Evolutionary conservation across 2,797 vertebrate species (phyloP), one percentile per base, ranked within the genome.

Genomic region (Halcyon chelicuti): DNA sequence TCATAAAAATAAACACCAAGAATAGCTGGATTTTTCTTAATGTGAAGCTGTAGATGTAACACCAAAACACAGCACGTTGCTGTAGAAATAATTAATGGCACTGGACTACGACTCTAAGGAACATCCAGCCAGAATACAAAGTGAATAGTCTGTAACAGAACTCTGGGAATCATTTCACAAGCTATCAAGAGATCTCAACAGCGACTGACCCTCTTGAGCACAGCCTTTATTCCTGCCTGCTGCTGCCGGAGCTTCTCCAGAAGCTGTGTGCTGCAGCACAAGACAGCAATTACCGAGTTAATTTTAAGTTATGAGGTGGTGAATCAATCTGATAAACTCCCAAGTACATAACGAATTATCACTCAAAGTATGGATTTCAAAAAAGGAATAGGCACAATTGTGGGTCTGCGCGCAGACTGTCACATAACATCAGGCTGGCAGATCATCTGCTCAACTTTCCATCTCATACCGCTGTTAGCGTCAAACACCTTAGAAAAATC

Each of bases 71-170:
- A 60, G 42, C 66, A 26, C 20, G 29, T 31, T 70, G 51, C 66
- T 78, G 55, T 5, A 62, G 85, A 78, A 94, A 81, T 93, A 93
- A 96, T 87, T 75, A 94, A 91, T n/a, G 83, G 79, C 79, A 79
- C 40, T 57, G 71, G 79, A 94, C 54, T 1, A 20, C 4, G 26
- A 94, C 66, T 92, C 81, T 77, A 44, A 94, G 63, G 71, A 93
- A 94, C 4, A 1, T 67, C 72, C 86, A 90, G 76, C 31, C 67
- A 81, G 86, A 92, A 88, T 0, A 82, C 70, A 88, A 93, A 93
- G 60, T 67, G 85, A 95, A 84, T 88, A 86, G 94, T 81, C 33
- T 54, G 70, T 87, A 88, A 37, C 44, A 94, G 71, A 91, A 90
- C 93, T 65, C 40, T 11, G 57, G 74, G 83, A 93, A 88, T 88